Percentiles rank a stretch among this genome's conserved stretches.
phyloP scores from a whole-genome alignment of 1,140 invertebrate genomes.

The Drosophila sp. region DNA sequence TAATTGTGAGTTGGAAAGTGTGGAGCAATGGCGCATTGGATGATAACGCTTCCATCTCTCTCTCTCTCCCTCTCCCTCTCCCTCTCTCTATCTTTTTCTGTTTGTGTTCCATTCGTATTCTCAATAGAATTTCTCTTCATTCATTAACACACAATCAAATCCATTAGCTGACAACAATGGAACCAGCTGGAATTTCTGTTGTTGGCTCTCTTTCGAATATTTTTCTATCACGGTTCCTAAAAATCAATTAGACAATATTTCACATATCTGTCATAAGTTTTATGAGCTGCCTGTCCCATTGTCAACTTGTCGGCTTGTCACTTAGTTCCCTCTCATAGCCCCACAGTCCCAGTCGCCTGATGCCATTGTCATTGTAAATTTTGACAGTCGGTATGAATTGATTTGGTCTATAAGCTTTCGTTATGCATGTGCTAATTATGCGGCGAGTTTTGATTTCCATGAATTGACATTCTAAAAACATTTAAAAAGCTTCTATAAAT shows the following conservation, averaged over 20 bases:
- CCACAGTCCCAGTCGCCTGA: conserved; percentile 8
- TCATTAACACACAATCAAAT: conserved; percentile 83
- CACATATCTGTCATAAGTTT: conserved; percentile 73
- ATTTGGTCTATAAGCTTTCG: conserved; percentile 71
- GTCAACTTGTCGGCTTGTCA: conserved; percentile 62
- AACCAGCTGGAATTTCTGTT: conserved; percentile 22
- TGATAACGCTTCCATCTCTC: conserved; percentile 32
- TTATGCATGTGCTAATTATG: conserved; percentile 76
- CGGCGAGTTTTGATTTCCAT: conserved; percentile 47
- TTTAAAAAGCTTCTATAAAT: conserved; percentile 47
- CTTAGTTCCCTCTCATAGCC: conserved; percentile 7
- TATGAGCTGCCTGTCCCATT: conserved; percentile 60
- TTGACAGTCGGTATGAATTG: conserved; percentile 60
- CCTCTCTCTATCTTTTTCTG: not conserved
- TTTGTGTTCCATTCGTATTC: not conserved
- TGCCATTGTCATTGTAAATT: conserved; percentile 57
- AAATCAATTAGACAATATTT: conserved; percentile 78
- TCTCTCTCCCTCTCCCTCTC: conserved; percentile 1
- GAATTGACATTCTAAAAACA: conserved; percentile 42
- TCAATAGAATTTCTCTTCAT: conserved; percentile 54
- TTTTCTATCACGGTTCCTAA: conserved; percentile 35
- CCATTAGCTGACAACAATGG: conserved; percentile 69
- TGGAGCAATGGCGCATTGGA: conserved; percentile 47
- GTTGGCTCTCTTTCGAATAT: conserved; percentile 29
- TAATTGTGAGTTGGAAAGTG: conserved; percentile 60